phyloP scores from a whole-genome alignment of 2,888 invertebrate genomes.

The Euclidia mi region DNA sequence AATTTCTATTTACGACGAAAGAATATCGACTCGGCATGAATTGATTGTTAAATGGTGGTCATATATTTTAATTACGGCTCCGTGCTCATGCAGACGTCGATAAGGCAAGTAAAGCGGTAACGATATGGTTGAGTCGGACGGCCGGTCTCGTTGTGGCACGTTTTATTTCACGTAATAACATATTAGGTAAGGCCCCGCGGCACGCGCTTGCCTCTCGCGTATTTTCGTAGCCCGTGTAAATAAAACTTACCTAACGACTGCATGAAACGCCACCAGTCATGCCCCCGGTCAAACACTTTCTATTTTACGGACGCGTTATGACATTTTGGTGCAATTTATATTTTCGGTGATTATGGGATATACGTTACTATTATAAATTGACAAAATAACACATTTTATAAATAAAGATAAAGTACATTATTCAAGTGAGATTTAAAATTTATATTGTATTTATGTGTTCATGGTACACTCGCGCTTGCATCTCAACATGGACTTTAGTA shows the following conservation, averaged over 20 bases:
- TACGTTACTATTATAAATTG: too few species aligned
- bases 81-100: conserved; percentile 80
- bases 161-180: conserved; percentile 88
- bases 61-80: conserved; percentile 86
- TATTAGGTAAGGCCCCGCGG: conserved; percentile 75
- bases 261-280: conserved; percentile 66
- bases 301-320: conserved; percentile 57
- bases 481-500: too few species aligned
- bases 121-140: conserved; percentile 61
- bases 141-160: conserved; percentile 66
- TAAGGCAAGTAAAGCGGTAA: conserved; percentile 74
- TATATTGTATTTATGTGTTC: too few species aligned
- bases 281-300: conserved; percentile 53
- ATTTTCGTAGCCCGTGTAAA: conserved; percentile 78
- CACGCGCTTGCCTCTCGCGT: conserved; percentile 67
- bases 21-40: conserved; percentile 72
- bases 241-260: conserved; percentile 77
- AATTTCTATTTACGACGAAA: conserved; percentile 73
- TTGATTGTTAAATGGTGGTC: conserved; percentile 81
- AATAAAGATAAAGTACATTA: too few species aligned
- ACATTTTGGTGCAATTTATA: conserved; percentile 44
- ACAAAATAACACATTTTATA: too few species aligned
- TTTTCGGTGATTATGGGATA: neutral
- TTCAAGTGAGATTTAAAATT: too few species aligned
- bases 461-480: too few species aligned